A percentile compares a stretch with the other conserved stretches of the same genome.
These are phyloP conservation scores for Cyclina sinensis DNA, from an alignment of 1,140 invertebrate genomes.

Conservation along the genomic window DNA sequence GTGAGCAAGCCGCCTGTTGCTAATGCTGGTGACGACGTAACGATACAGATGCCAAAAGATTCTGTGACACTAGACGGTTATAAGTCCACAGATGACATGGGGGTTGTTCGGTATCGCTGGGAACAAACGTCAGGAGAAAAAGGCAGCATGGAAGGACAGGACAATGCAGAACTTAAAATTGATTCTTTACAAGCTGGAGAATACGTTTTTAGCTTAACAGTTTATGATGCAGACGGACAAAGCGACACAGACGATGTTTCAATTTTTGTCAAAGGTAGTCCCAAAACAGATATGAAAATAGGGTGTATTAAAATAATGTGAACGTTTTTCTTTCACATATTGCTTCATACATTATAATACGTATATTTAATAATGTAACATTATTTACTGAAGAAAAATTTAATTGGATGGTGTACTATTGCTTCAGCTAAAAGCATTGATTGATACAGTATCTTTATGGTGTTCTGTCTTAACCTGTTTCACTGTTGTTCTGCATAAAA, in stretches of 20 bases:
- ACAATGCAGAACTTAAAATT: background rate
- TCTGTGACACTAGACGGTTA: conserved; percentile 28
- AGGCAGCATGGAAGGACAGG: background rate
- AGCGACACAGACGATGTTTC: conserved; percentile 27
- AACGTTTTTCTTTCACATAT: too few species aligned
- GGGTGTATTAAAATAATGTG: too few species aligned
- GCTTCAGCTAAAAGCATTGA: too few species aligned
- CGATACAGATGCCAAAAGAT: conserved; percentile 35
- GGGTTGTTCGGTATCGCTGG: conserved; percentile 37
- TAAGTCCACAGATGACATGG: conserved; percentile 35
- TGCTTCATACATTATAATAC: too few species aligned
- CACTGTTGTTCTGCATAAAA: too few species aligned
- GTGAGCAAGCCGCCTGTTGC: conserved; percentile 36
- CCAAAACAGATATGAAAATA: too few species aligned
- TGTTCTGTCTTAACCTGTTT: too few species aligned
- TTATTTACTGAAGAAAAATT: too few species aligned
- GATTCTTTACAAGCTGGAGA: background rate
- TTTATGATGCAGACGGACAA: conserved; percentile 36
- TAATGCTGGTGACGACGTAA: conserved; percentile 42
- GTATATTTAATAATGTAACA: too few species aligned
- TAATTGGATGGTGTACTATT: too few species aligned
- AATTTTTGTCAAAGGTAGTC: conserved; percentile 38
- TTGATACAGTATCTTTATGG: too few species aligned
- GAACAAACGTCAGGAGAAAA: background rate
- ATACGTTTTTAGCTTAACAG: conserved; percentile 37